These are phyloP conservation scores for Drosophila mimica DNA, from an alignment of 2,888 invertebrate genomes.

Conservation along the genomic window DNA sequence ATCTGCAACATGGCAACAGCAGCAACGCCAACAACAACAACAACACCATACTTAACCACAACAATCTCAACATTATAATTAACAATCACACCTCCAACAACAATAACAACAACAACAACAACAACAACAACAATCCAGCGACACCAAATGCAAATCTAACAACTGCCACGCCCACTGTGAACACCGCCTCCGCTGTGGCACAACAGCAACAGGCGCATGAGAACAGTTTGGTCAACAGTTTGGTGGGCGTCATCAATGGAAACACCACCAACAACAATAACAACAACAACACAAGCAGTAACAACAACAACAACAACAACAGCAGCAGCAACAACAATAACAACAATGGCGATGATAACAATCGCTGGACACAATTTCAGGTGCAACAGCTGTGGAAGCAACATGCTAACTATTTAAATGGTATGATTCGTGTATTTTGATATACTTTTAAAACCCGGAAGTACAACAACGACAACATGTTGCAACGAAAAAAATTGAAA, in stretches of 20 bases:
- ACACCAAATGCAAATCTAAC: conserved; percentile 77
- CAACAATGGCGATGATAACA: conserved; percentile 79
- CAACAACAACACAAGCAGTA: conserved; percentile 59
- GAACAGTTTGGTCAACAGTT: conserved; percentile 77
- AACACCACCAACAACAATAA: conserved; percentile 58
- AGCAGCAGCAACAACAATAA: conserved; percentile 53
- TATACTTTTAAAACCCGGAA: conserved; percentile 1
- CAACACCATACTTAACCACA: conserved; percentile 73
- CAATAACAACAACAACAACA: conserved; percentile 48
- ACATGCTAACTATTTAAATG: conserved; percentile 85
- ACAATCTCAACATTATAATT: conserved; percentile 73
- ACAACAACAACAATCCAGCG: conserved; percentile 72
- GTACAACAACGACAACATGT: conserved; percentile 3
- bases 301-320: conserved; percentile 50
- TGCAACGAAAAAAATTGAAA: not conserved
- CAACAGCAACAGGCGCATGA: conserved; percentile 73
- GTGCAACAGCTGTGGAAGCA: conserved; percentile 85
- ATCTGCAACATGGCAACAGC: conserved; percentile 50
- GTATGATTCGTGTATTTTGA: conserved; percentile 70
- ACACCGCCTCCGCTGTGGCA: conserved; percentile 68
- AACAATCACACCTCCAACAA: conserved; percentile 71
- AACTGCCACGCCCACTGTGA: conserved; percentile 71
- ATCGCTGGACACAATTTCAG: conserved; percentile 85
- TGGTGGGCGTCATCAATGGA: conserved; percentile 72
- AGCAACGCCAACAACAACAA: conserved; percentile 51